Evolutionary conservation across 2,113 vertebrate species (phyloP).

Genomic region (Nannobrachium achirus): DNA sequence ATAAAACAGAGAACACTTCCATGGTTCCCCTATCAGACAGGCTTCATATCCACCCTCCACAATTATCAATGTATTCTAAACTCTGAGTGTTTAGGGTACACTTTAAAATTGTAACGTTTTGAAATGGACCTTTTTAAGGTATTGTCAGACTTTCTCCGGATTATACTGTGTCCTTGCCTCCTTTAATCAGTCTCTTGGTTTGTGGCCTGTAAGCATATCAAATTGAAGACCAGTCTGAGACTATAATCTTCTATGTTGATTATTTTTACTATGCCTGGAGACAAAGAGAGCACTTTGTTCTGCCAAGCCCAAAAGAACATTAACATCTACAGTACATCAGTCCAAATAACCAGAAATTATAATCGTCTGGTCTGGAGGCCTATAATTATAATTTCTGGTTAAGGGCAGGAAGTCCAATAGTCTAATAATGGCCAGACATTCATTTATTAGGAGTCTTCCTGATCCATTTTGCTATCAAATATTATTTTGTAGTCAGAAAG

Average conservation of each 20-base stretch:
- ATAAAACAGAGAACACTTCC: conserved; percentile 35
- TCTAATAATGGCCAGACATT: conserved; percentile 21
- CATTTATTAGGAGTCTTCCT: background rate
- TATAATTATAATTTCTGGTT: conserved; percentile 24
- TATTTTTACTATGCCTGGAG: too few relatives aligned
- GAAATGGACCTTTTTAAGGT: too few relatives aligned
- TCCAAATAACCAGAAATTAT: conserved; percentile 58
- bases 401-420: conserved; percentile 20
- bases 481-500: conserved; percentile 19
- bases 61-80: too few relatives aligned
- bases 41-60: conserved; percentile 47
- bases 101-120: too few relatives aligned
- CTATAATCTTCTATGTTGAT: conserved; percentile 65
- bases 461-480: background rate
- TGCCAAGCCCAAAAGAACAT: conserved; percentile 51
- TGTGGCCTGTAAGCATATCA: conserved; percentile 65
- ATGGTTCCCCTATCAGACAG: conserved; percentile 32
- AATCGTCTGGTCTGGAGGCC: conserved; percentile 47
- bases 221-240: conserved; percentile 73
- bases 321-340: conserved; percentile 54
- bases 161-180: too few relatives aligned
- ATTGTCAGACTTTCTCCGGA: too few relatives aligned
- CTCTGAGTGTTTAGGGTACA: too few relatives aligned
- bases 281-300: conserved; percentile 26
- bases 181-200: conserved; percentile 52